Evolutionary conservation across 2,797 vertebrate genomes (phyloP), one percentile per base, ranked within the genome.

Genomic region (Notolabrus celidotus): DNA sequence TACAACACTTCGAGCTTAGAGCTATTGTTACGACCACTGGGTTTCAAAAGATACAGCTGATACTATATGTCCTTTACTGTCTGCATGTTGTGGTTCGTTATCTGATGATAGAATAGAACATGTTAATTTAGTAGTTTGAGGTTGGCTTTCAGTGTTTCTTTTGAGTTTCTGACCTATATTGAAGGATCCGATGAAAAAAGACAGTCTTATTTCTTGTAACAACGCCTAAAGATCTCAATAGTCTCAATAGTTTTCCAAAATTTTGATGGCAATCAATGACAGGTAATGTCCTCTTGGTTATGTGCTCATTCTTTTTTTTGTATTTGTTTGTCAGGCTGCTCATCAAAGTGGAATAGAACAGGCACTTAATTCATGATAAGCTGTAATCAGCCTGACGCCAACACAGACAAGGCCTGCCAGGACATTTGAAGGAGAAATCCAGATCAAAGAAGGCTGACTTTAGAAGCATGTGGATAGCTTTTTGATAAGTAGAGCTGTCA

Each of bases 391-490:
- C 71, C 74, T 20, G 46, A 80, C 1, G 76, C 83, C 73, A 76
- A 82, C 78, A 83, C 72, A 65, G 61, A 82, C 67, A 10, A 59
- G 59, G 25, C 74, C 51, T 16, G 59, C 74, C 45, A 79, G 84
- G 83, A 83, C 81, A 2, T 82, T 83, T 86, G 64, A 78, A 89
- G 84, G 81, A 82, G 74, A 77, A 80, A 75, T 67, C 39, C 69
- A 71, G 57, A 79, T 79, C 29, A 79, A 58, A 63, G 69, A 25
- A 52, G 43, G 81, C 45, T 23, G 10, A 80, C 46, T 77, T 70
- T 66, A 70, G 31, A 41, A 20, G 41, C n/a, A 20, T 42, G 34
- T 36, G 10, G 12, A 36, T 2, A 14, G 2, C 1, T 12, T 36
- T 36, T 36, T 12, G 36, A 42, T 42, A 2, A 8, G 17, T 9